phyloP scores from a whole-genome alignment of 2,113 vertebrate species.

The Protobothrops flavoviridis region DNA sequence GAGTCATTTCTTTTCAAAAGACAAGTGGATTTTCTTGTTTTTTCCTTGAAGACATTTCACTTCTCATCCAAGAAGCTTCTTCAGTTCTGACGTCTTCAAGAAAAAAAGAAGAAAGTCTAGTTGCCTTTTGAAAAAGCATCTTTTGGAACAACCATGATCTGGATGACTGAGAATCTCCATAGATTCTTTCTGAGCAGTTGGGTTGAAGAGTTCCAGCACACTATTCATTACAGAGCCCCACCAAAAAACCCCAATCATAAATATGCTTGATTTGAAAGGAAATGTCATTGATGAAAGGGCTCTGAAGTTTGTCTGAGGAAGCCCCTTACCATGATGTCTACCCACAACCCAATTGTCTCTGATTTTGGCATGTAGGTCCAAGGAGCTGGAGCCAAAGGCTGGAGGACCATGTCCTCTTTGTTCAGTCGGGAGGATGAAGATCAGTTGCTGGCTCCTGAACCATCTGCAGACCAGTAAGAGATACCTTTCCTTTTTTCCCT shows the following conservation, averaged over 20 bases:
- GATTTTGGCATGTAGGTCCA: constrained; percentile 77
- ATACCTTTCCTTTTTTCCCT: not conserved
- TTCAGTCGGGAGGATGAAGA: constrained; percentile 91
- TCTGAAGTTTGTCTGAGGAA: not conserved
- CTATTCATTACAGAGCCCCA: not conserved
- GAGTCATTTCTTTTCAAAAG: not conserved
- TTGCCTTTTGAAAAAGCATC: not conserved
- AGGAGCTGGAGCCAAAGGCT: constrained; percentile 84
- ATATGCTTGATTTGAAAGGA: not conserved
- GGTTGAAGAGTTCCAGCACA: not conserved
- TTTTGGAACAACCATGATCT: not conserved
- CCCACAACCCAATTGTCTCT: not conserved
- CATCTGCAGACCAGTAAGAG: constrained; percentile 85
- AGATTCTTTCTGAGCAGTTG: not conserved
- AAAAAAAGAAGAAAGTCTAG: not conserved
- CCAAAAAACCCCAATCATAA: not conserved
- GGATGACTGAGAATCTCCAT: not conserved
- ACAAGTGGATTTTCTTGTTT: not conserved
- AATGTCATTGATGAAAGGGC: not conserved
- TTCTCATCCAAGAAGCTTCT: not conserved
- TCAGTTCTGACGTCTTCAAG: not conserved
- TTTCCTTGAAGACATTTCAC: not conserved
- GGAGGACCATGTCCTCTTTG: constrained; percentile 84
- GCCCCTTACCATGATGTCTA: too few relatives aligned
- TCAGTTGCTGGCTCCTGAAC: constrained; percentile 81